Percentiles rank a stretch among this genome's conserved stretches.
phyloP scores from a whole-genome alignment of 2,888 invertebrate species.

The Lithophane ornitopus region DNA sequence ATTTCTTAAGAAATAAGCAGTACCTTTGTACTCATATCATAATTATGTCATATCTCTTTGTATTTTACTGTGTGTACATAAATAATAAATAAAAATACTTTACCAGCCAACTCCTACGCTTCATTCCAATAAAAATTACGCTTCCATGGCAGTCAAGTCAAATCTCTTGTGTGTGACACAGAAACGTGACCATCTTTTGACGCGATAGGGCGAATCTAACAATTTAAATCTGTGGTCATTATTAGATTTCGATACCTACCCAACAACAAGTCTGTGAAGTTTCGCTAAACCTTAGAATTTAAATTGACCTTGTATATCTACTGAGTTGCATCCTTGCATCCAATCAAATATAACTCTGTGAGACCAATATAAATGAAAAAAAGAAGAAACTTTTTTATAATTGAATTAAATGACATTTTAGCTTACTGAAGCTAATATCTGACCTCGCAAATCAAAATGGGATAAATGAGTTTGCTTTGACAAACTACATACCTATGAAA shows the following conservation, averaged over 20 bases:
- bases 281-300: not conserved
- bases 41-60: no score
- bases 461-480: not conserved
- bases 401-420: not conserved
- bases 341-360: not conserved
- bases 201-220: not conserved
- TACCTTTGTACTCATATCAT: no score
- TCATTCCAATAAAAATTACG: not conserved
- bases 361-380: not conserved
- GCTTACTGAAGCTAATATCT: not conserved
- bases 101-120: no score
- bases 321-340: not conserved
- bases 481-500: slow-evolving; percentile 2
- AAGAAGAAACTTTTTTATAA: not conserved
- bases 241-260: not conserved
- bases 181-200: not conserved
- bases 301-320: not conserved
- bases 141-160: not conserved
- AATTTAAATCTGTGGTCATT: not conserved
- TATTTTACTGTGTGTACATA: no score
- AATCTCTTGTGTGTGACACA: not conserved
- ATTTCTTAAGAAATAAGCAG: no score
- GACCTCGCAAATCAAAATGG: slow-evolving; percentile 10
- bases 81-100: no score
- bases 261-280: not conserved